phyloP scores from a whole-genome alignment of 2,888 invertebrate genomes.

The Epinotia bilunana region DNA sequence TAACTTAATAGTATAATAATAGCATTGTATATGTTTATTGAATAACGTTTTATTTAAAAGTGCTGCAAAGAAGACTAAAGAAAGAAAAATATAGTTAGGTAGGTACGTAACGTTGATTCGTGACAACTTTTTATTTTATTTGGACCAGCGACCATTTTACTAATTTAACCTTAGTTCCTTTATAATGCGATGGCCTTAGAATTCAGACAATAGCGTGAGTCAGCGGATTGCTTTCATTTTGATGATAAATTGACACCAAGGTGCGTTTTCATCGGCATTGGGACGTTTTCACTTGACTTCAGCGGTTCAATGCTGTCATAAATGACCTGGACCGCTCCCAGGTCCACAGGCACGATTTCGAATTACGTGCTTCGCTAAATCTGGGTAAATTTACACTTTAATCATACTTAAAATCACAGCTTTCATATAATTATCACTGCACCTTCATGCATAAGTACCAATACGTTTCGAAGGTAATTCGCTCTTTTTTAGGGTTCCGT shows the following conservation, averaged over 20 bases:
- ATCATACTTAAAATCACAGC: constrained; percentile 4
- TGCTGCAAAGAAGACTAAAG: no score
- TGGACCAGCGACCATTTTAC: not conserved
- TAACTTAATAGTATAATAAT: no score
- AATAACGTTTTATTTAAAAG: no score
- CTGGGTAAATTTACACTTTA: constrained; percentile 15
- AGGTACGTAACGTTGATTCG: no score
- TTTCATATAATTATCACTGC: no score
- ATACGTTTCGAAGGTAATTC: no score
- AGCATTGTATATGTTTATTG: no score
- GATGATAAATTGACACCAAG: constrained; percentile 3
- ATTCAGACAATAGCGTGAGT: constrained; percentile 16
- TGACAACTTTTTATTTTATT: not conserved
- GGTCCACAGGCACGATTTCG: constrained; percentile 54
- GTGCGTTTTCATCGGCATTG: constrained; percentile 6
- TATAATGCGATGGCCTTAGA: constrained; percentile 10
- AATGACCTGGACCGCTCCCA: constrained; percentile 61
- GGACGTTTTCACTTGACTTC: constrained; percentile 51
- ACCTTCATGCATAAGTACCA: no score
- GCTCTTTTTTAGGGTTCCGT: no score
- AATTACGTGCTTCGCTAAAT: constrained; percentile 52
- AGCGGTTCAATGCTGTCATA: constrained; percentile 58
- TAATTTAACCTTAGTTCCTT: not conserved
- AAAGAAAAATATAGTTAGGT: no score
- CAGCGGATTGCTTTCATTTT: constrained; percentile 18